Conservation (phyloP, 2,113 vertebrate genomes). For the Plestiodon gilberti region DNA sequence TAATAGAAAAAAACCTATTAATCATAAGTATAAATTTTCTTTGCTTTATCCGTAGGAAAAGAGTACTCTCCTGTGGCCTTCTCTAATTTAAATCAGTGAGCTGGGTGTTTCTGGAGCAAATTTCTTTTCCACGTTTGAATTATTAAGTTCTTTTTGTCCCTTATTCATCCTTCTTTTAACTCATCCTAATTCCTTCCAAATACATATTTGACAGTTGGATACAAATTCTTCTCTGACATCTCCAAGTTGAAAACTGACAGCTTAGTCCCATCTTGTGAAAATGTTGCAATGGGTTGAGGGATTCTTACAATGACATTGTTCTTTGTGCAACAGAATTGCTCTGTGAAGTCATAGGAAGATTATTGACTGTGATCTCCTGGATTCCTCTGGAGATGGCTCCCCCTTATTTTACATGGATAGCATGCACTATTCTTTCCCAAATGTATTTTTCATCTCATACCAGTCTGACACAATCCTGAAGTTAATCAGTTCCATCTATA, state of each 20-base stretch:
- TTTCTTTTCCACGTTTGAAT: neutral
- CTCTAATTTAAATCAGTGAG: slow-evolving; percentile 22
- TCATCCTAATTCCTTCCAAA: slow-evolving; percentile 36
- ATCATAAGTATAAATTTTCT: neutral
- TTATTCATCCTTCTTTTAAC: slow-evolving; percentile 26
- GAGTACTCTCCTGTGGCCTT: neutral
- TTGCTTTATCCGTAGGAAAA: neutral
- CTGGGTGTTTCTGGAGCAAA: neutral
- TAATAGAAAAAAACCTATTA: neutral
- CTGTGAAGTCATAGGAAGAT: neutral
- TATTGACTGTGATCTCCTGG: neutral
- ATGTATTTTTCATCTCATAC: neutral
- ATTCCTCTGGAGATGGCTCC: neutral
- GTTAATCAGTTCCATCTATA: neutral
- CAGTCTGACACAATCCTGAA: slow-evolving; percentile 29
- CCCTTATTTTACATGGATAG: slow-evolving; percentile 2
- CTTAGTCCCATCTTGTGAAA: neutral
- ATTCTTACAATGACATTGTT: neutral
- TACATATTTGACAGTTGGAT: slow-evolving; percentile 24
- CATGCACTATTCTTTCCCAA: slow-evolving; percentile 8
- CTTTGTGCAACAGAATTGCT: neutral
- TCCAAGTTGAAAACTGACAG: neutral
- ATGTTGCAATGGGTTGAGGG: neutral
- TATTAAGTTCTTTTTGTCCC: neutral
- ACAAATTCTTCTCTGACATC: neutral